Base-by-base conservation (phyloP, 2,113 vertebrate species). In the Gorsachius goisagi region DNA sequence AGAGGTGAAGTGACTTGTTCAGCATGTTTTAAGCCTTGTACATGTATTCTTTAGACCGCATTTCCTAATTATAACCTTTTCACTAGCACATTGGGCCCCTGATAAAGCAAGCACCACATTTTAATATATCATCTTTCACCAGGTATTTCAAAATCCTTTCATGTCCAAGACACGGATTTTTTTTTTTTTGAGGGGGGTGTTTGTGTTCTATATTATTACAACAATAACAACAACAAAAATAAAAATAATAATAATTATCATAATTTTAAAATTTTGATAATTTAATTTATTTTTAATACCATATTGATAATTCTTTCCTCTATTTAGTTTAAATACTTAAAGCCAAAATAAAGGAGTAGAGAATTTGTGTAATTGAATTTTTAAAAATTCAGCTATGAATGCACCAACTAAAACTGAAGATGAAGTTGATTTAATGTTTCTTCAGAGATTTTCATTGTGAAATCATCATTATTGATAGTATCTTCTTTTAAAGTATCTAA, bases 81-180 rank as follows among this genome's bases (percentile, higher is more conserved):
- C 28, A 67, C n/a, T 41, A 50, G 15, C 9, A 45, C 1, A 17
- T 22, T 56, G 22, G 9, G 16, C 6, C 23, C 5, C 5, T 52
- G 30, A 52, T 28, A 66, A 81, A 69, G n/a, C 27, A 69, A 89
- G 4, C 2, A 60, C 5, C 8, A 37, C 15, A 45, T 89, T 83
- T 84, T 84, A 68, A 63, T 22, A 24, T 7, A 58, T 35, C 2
- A 19, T 35, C 33, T 88, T 85, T 79, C 22, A 63, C 3, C 41
- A 74, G 6, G 1, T 62, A 50, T 88, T 92, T 67, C 1, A 58
- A 82, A 75, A 41, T 55, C 15, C 2, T 13, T 41, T 82, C 23
- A 58, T 12, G 9, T 59, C 26, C 11, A 63, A 39, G 7, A 1
- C 9, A 35, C 1, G 0, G 6, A 33, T 11, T 82, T 19, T 22